Base-by-base conservation (phyloP, 1,140 invertebrate species). In the Hycleus cichorii region DNA sequence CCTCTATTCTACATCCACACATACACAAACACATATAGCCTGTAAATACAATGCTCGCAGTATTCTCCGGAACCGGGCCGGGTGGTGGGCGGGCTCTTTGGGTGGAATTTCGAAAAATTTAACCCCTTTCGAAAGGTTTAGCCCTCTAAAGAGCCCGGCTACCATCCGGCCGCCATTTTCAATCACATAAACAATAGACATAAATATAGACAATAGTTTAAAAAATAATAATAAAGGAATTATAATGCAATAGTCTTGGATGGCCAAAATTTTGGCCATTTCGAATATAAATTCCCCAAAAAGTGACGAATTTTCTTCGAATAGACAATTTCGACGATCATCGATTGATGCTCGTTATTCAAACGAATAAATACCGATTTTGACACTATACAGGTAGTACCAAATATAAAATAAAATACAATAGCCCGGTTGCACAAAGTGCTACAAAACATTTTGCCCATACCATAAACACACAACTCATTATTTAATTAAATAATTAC, bases 341-440 rank as follows among this genome's bases (percentile, higher is more conserved):
- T 7, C 4, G 40, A 3, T 42, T 42, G 40, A 11, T 9, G 18
- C 18, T 18, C 18, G 18, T 18, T 18, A 18, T 18, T 18, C 18
- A 18, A 18, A 18, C 18, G 18, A 18, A 18, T 18, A 1, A 18
- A 18, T 18, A 18, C 18, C 18, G 18, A 18, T 18, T 18, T 18
- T 18, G 18, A 18, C 18, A 18, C 18, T 18, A 18, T 18, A 18
- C 18, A 18, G 18, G 18, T 18, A 18, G 18, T 18, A 18, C 18
- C 18, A 18, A 18, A 18, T 18, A 18, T 18, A 18, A 64, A 65
- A 65, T 64, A 62, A 43, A 63, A 39, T 66, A 55, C 68, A 70
- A 74, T 74, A 74, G 72, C 72, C 72, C 72, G 71, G 72, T 74
- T 74, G 71, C 71, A 72, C 71, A 49, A 60, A 72, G 70, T 73